Base-by-base conservation (phyloP, 92 coral and sea anemone genomes). In the Epizoanthus scotinus region DNA sequence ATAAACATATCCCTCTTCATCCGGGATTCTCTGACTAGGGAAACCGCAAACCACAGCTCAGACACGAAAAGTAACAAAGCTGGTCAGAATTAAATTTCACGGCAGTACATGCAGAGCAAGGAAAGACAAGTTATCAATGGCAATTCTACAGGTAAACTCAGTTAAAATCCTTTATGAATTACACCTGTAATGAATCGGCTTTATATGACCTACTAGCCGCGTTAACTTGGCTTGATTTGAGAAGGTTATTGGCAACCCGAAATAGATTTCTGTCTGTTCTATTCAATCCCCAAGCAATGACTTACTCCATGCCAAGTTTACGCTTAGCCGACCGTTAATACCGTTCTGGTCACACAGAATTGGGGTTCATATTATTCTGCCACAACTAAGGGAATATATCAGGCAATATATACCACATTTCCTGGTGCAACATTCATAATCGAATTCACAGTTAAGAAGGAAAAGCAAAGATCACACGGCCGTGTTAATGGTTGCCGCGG, bases 21-120 rank as follows among this genome's bases (percentile, higher is more conserved):
- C 93, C 93, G 93, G 93, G 93, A 86, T 83, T 78, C 70, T 73
- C 78, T 79, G 13, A 68, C 90, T 73, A 73, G 83, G 88, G 87
- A 89, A 89, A 89, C 93, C 93, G 93, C 93, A 86, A 89, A 83
- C 93, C 93, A 84, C 86, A 83, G 75, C n/a, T 77, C 71, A 71
- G 27, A 73, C 79, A 24, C 53, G 67, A 65, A 27, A 73, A 73
- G 29, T 56, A 56, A 75, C 81, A 75, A 59, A 58, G 80, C 50
- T 73, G 40, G 78, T 29, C 66, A 3, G 55, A 40, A 34, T 75
- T 44, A 75, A 58, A 55, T 75, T 47, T 60, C 81, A 75, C 52
- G 68, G 73, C 86, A 73, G 78, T 63, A 42, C 74, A 65, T 83
- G 80, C 78, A 67, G 89, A 64, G 69, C 77, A 53, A 62, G 64